Evolutionary conservation across 1,140 invertebrate genomes (phyloP), one percentile per base, ranked within the genome.

Genomic region (Papilio polyxenes): DNA sequence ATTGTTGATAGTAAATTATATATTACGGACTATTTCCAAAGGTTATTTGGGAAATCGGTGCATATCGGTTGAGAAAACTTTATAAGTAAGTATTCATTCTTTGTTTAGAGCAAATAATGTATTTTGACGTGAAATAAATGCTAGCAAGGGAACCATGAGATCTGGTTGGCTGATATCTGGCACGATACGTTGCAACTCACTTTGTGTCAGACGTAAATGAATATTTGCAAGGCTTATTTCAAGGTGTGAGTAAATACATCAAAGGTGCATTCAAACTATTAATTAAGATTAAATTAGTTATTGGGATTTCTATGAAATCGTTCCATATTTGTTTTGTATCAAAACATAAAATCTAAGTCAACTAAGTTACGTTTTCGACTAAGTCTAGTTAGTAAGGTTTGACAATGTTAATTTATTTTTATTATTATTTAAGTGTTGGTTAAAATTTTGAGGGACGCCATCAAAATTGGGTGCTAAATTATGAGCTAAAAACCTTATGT

Each of bases 221-320:
- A 31, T 31, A 31, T 31, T 31, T 31, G 23, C 23, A 31, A 31
- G 23, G 23, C 23, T 31, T 31, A 31, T 31, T 31, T 31, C 53
- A 65, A 23, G 59, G 59, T 9, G 20, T 23, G 59, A 65, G 59
- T 7, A 65, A 20, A 65, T 4, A 6, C 20, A 23, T 10, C 59
- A 31, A 65, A 65, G 23, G 62, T 37, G 20, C 75, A 56, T 56
- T 56, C 23, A 15, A 13, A 20, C 1, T 4, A 48, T 37, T 48
- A 44, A 5, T n/a, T 48, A 20, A 48, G 31, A 74, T 15, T 74
- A 15, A 40, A 17, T 0, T 75, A 81, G 31, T 56, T 77, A 72
- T 65, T 53, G 79, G 83, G 86, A 89, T 92, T 90, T 92, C 90
- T 87, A 76, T 87, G 90, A 90, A 90, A 92, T 92, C 87, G 53